Conservation (phyloP, 2,113 vertebrate species). For the Capreolus pygargus region DNA sequence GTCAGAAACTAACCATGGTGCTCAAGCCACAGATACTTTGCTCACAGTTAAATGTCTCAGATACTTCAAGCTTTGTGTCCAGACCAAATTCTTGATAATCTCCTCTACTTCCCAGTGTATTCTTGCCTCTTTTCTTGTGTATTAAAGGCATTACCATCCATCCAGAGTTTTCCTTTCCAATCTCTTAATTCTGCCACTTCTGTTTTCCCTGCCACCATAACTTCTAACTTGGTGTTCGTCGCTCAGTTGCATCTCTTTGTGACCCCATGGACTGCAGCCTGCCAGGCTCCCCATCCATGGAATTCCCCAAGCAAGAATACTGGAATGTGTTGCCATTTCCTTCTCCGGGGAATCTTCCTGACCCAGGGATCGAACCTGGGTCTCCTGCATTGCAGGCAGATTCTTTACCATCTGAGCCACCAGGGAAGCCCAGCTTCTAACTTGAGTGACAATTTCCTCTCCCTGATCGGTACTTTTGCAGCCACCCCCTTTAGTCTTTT, state of each 20-base stretch:
- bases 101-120: background rate
- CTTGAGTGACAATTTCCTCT: background rate
- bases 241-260: background rate
- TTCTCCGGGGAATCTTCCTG: background rate
- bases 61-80: background rate
- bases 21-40: background rate
- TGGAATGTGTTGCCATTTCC: background rate
- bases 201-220: background rate
- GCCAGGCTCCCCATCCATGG: background rate
- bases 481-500: background rate
- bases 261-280: background rate
- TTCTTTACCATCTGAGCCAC: background rate
- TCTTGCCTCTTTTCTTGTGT: background rate
- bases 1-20: background rate
- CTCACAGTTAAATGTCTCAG: background rate
- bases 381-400: background rate
- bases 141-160: background rate
- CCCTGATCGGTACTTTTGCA: background rate
- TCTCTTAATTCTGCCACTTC: background rate
- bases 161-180: background rate
- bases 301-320: background rate
- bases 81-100: background rate
- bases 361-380: background rate
- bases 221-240: background rate
- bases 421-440: background rate